Base-by-base conservation (phyloP, 2,888 invertebrate genomes). In the Caenorhabditis parvicauda region DNA sequence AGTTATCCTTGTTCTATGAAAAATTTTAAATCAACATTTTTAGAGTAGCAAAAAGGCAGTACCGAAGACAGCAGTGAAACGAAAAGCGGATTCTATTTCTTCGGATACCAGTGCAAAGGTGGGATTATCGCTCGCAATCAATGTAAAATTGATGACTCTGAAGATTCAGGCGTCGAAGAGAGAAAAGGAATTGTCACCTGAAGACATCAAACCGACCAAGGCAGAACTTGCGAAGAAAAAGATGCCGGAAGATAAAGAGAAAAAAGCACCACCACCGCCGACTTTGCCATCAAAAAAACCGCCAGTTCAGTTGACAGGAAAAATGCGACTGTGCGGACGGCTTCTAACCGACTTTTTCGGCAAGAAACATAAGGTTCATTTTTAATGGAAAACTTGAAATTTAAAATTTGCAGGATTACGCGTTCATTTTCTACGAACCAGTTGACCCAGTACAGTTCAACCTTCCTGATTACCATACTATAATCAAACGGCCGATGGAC, bases 401-500 rank as follows among this genome's bases (percentile, higher is more conserved):
- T 25, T 24, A 22, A 3, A 28, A 6, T 17, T 67, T 57, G 1
- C 47, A 55, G 55, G 57, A 59, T 2, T 17, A 94, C 83, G 94
- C 94, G 75, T 96, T 95, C 95, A 95, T 95, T 70, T 98, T 98
- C 84, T 92, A 94, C 83, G 93, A 95, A 84, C 96, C 98, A 41
- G 98, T 98, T 52, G 95, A 98, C 84, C 94, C 92, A 22, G 91
- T 91, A 81, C 86, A 90, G 76, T 86, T 96, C 62, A 91, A 91
- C 48, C 87, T 98, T 73, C 91, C 91, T 83, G 96, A 98, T 85
- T 98, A 98, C 85, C 92, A 94, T 85, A 92, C 84, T 81, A 93
- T 98, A 80, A 95, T 98, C 80, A 95, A 94, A 84, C 91, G 92
- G 83, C 96, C 98, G 17, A 98, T 98, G 96, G 98, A 98, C 85